Conservation (phyloP, 2,113 vertebrate species). For the Protobothrops mucrosquamatus region DNA sequence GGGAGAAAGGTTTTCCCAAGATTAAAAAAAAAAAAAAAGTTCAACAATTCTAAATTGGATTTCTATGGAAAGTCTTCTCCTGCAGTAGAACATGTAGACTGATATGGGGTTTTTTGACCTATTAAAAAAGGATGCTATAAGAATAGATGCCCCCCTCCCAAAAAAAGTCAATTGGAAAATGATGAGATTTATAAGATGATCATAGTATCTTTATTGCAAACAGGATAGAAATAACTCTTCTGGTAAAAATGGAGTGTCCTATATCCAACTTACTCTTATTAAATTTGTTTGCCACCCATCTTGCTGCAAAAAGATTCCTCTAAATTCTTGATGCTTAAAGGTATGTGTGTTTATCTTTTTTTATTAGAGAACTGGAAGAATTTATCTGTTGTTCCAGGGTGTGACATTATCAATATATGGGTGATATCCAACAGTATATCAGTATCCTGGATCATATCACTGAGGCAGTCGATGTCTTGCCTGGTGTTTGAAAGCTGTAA, state of each 20-base stretch:
- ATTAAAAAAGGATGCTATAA: not conserved
- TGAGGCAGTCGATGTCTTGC: no score
- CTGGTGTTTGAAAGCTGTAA: no score
- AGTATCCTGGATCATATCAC: no score
- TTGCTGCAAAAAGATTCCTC: not conserved
- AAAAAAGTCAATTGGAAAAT: not conserved
- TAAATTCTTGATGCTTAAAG: not conserved
- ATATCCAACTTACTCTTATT: not conserved
- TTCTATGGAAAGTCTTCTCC: fast-evolving
- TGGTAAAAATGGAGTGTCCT: not conserved
- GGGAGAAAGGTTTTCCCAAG: slow-evolving; percentile 7
- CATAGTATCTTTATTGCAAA: not conserved
- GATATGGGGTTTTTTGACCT: not conserved
- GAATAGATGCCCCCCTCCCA: not conserved
- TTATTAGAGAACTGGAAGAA: not conserved
- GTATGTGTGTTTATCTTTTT: not conserved
- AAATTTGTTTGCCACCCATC: not conserved
- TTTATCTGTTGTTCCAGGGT: no score
- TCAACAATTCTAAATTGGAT: not conserved
- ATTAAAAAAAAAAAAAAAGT: not conserved
- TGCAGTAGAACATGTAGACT: not conserved
- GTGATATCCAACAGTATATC: no score
- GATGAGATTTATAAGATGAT: not conserved
- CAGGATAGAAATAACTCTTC: not conserved
- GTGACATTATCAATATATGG: no score